These are phyloP conservation scores for Pheosia tremula DNA, from an alignment of 2,888 invertebrate species.

Conservation along the genomic window DNA sequence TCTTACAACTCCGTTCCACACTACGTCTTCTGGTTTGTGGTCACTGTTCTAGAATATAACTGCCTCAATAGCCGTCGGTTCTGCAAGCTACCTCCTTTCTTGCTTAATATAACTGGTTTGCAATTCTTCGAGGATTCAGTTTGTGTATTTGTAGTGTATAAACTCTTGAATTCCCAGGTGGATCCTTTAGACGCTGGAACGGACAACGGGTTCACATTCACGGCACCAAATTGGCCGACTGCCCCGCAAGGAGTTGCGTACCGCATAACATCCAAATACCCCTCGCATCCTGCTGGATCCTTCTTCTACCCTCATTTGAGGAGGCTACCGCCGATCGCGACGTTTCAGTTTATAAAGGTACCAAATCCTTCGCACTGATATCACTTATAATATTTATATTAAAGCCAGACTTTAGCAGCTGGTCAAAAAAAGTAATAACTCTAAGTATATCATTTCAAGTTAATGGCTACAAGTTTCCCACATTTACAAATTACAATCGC, in stretches of 20 bases:
- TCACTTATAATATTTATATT: no score
- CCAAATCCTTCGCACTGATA: no score
- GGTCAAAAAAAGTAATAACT: no score
- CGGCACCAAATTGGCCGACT: slow-evolving; percentile 98
- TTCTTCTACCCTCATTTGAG: slow-evolving; percentile 97
- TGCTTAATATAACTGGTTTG: no score
- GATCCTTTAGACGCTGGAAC: slow-evolving; percentile 97
- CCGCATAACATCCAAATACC: slow-evolving; percentile 94
- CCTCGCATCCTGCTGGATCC: slow-evolving; percentile 96
- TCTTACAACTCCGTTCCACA: no score
- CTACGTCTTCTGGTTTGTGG: neutral
- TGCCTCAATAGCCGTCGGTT: neutral
- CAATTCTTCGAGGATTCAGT: no score
- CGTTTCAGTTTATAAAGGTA: slow-evolving; percentile 96
- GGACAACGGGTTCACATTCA: slow-evolving; percentile 98
- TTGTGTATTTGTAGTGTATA: neutral
- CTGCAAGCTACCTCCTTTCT: no score
- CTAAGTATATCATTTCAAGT: no score
- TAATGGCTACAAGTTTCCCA: no score
- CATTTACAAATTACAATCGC: no score
- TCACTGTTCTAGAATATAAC: neutral
- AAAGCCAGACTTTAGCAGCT: no score
- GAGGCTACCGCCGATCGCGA: slow-evolving; percentile 94
- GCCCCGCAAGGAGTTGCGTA: slow-evolving; percentile 95
- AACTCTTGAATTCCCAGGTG: slow-evolving; percentile 80